Conservation (phyloP, 2,888 invertebrate genomes). For the Tipula lateralis region DNA sequence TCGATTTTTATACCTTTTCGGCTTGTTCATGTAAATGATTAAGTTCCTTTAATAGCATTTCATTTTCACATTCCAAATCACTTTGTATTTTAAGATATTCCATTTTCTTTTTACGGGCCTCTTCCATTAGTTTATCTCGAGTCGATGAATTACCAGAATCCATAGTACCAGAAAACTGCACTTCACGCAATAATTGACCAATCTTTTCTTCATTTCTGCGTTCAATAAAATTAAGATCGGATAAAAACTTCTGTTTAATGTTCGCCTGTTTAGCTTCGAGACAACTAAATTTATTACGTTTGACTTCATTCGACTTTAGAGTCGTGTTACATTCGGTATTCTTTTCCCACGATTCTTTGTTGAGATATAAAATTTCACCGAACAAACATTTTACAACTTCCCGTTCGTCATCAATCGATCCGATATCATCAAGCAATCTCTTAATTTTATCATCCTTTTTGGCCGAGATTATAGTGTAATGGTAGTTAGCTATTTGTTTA, state of each 20-base stretch:
- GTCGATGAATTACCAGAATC: not conserved
- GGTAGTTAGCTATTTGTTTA: conserved; percentile 70
- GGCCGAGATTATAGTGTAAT: conserved; percentile 74
- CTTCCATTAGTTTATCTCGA: not conserved
- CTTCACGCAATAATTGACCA: not conserved
- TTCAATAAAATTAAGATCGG: not conserved
- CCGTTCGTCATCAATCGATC: not conserved
- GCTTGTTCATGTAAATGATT: not conserved
- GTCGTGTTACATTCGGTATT: not conserved
- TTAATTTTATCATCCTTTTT: conserved; percentile 67
- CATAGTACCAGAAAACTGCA: not conserved
- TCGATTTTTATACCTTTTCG: not conserved
- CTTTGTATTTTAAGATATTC: not conserved
- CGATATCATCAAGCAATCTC: conserved; percentile 50
- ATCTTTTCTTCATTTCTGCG: not conserved
- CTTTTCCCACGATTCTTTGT: not conserved
- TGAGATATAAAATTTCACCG: not conserved
- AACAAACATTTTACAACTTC: conserved; percentile 19
- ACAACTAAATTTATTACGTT: not conserved
- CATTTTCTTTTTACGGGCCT: not conserved
- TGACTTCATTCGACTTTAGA: not conserved
- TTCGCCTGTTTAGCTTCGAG: not conserved
- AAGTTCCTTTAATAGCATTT: not conserved
- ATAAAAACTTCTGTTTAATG: not conserved
- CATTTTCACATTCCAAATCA: not conserved